Percentiles rank a stretch among this genome's conserved stretches.
phyloP scores from a whole-genome alignment of 2,113 vertebrate species.

The Sitta europaea region DNA sequence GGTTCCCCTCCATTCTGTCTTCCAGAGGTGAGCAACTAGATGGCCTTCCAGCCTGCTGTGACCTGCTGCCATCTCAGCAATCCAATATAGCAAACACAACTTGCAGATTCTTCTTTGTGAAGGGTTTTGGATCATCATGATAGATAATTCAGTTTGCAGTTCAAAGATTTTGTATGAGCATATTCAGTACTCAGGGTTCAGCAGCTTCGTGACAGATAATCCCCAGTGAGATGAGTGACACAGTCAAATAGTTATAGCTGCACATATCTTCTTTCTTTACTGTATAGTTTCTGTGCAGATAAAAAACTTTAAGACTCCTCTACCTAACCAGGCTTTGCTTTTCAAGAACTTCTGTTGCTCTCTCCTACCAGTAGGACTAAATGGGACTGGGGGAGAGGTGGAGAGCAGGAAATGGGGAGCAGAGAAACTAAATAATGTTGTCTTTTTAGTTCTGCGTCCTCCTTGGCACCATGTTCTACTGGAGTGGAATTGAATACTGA shows the following conservation, averaged over 20 bases:
- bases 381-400: neutral
- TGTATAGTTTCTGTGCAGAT: neutral
- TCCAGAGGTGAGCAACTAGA: neutral
- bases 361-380: neutral
- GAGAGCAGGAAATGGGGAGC: neutral
- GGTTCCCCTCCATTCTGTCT: neutral
- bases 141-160: neutral
- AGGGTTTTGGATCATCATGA: neutral
- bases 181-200: neutral
- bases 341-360: neutral
- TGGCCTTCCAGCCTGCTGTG: neutral
- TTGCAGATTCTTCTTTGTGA: neutral
- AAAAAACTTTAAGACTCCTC: neutral
- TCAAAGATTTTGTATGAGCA: neutral
- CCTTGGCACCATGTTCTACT: constrained; percentile 80
- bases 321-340: neutral
- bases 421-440: neutral
- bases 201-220: neutral
- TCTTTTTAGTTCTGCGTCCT: constrained; percentile 76
- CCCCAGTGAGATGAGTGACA: neutral
- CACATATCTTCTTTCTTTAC: neutral
- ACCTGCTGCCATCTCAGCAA: neutral
- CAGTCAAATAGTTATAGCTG: neutral
- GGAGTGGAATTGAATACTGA: constrained; percentile 77
- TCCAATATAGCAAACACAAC: neutral